Conservation (phyloP, 2,113 vertebrate genomes). For the Vidua macroura region DNA sequence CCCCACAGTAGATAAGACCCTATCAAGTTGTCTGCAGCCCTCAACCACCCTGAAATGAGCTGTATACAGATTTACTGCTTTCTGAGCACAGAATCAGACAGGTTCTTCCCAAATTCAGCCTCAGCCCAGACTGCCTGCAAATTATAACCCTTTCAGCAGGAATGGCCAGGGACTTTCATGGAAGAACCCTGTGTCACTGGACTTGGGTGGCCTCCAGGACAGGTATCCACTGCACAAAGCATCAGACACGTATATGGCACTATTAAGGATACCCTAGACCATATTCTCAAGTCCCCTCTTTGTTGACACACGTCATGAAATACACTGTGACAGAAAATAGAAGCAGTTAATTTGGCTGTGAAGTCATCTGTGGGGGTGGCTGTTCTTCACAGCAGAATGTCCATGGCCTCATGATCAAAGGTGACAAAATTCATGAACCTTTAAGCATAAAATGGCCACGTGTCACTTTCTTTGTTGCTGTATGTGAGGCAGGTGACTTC, state of each 20-base stretch:
- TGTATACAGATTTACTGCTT: neutral
- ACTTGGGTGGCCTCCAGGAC: neutral
- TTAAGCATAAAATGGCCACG: neutral
- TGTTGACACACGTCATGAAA: accelerated
- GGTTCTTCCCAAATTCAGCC: neutral
- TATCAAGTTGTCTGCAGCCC: neutral
- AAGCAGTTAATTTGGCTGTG: neutral
- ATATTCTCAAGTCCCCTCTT: neutral
- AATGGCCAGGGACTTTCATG: neutral
- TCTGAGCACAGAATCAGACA: neutral
- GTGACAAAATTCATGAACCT: neutral
- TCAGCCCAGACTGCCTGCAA: neutral
- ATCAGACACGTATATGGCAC: neutral
- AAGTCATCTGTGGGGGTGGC: neutral
- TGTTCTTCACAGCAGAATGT: neutral
- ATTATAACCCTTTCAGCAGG: neutral
- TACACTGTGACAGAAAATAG: neutral
- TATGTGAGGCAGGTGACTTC: neutral
- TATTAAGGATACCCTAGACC: neutral
- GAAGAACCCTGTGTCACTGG: neutral
- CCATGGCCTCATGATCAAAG: neutral
- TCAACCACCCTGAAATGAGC: neutral
- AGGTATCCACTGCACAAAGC: neutral
- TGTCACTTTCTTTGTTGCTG: neutral
- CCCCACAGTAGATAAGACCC: neutral